Percentiles rank a stretch among this genome's conserved stretches.
Conservation (phyloP, 1,140 invertebrate genomes). For the Leptoteleia sp. region DNA sequence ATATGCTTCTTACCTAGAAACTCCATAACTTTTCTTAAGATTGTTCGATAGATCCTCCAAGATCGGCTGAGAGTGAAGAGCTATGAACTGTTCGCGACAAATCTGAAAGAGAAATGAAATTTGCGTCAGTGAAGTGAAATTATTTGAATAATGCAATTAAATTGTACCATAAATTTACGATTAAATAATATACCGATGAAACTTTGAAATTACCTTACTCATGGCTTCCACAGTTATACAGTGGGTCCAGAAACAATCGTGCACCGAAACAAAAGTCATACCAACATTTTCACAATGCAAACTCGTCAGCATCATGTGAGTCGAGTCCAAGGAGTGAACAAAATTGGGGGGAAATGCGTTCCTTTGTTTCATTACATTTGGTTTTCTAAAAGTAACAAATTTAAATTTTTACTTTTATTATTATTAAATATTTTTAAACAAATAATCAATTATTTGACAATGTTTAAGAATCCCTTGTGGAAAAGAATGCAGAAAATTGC, state of each 20-base stretch:
- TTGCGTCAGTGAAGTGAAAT: too few species aligned
- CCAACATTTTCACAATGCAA: constrained; percentile 90
- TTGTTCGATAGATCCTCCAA: constrained; percentile 92
- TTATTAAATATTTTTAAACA: too few species aligned
- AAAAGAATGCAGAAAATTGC: too few species aligned
- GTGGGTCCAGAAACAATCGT: constrained; percentile 99
- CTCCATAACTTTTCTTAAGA: constrained; percentile 85
- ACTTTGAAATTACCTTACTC: constrained; percentile 87
- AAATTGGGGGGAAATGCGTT: constrained; percentile 99
- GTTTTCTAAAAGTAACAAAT: constrained; percentile 88
- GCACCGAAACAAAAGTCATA: constrained; percentile 97
- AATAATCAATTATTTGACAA: too few species aligned
- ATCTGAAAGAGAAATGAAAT: constrained; percentile 86
- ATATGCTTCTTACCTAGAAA: constrained; percentile 60
- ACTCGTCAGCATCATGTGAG: constrained; percentile 99
- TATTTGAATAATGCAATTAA: too few species aligned
- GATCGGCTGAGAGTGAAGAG: constrained; percentile 95
- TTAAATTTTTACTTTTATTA: too few species aligned
- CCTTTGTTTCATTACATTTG: constrained; percentile 95
- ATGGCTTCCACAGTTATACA: constrained; percentile 91
- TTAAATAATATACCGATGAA: neutral
- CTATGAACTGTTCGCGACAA: constrained; percentile 97
- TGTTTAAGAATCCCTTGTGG: too few species aligned
- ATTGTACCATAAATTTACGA: too few species aligned
- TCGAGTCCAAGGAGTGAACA: constrained; percentile 98